A percentile compares a stretch with the other conserved stretches of the same genome.
Conservation (phyloP, 1,140 invertebrate genomes). For the Brachionus plicatilis region DNA sequence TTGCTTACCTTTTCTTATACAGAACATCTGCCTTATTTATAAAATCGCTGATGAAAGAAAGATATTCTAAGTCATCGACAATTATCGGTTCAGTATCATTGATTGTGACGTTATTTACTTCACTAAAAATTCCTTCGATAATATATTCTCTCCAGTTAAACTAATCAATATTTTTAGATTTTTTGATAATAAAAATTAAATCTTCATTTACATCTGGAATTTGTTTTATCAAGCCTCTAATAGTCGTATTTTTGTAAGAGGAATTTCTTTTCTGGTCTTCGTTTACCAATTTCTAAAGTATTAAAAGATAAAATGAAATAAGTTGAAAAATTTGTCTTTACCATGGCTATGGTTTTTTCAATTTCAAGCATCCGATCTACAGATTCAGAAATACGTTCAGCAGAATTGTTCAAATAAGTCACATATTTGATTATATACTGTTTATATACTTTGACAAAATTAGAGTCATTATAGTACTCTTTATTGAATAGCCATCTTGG, state of each 20-base stretch:
- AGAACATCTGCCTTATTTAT: neutral
- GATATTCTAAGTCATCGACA: conserved; percentile 23
- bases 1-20: neutral
- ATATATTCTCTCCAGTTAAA: conserved; percentile 29
- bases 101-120: neutral
- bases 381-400: neutral
- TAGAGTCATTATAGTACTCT: conserved; percentile 22
- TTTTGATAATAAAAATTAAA: too few species aligned
- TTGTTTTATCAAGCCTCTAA: neutral
- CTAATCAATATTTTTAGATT: neutral
- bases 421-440: neutral
- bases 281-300: neutral
- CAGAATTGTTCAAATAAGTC: neutral
- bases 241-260: conserved; percentile 14
- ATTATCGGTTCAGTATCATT: conserved; percentile 5
- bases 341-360: conserved; percentile 14
- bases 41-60: neutral
- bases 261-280: conserved; percentile 27
- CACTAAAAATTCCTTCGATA: conserved; percentile 18
- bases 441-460: conserved; percentile 28
- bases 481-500: conserved; percentile 30
- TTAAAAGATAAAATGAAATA: neutral
- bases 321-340: neutral
- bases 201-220: neutral
- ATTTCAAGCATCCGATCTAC: conserved; percentile 35